Percentiles rank a stretch among this genome's conserved stretches.
Conservation (phyloP, 2,888 invertebrate genomes). For the Drosophila birchii region DNA sequence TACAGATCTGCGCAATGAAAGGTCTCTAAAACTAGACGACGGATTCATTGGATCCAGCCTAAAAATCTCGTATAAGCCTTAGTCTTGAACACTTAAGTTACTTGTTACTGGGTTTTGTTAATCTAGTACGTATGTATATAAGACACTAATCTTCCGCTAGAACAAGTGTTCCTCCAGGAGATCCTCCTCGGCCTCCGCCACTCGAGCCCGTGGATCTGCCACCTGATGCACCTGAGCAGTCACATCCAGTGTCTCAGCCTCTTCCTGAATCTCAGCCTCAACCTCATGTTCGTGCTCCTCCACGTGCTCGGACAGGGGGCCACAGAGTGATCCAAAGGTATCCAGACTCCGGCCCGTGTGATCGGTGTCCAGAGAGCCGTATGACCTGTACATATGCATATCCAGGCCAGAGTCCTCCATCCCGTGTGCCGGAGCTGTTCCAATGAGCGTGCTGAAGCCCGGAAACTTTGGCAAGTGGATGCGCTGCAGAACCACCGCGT, state of each 20-base stretch:
- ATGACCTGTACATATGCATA: constrained; percentile 72
- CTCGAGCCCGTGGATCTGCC: constrained; percentile 8
- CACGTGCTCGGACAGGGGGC: constrained; percentile 55
- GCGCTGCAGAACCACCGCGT: constrained; percentile 53
- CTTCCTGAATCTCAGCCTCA: constrained; percentile 17
- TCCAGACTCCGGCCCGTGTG: constrained; percentile 77
- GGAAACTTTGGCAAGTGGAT: constrained; percentile 80
- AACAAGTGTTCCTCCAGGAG: constrained; percentile 66
- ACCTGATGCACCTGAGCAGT: constrained; percentile 50
- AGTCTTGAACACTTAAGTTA: constrained; percentile 54
- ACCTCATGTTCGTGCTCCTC: constrained; percentile 34
- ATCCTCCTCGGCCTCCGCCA: constrained; percentile 15
- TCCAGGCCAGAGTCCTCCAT: constrained; percentile 74
- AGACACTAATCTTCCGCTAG: constrained; percentile 60
- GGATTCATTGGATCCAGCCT: constrained; percentile 42
- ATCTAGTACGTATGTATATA: constrained; percentile 50
- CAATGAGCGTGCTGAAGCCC: constrained; percentile 72
- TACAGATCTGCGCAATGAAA: constrained; percentile 22
- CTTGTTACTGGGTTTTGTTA: constrained; percentile 32
- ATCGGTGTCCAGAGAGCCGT: constrained; percentile 75
- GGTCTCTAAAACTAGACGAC: constrained; percentile 47
- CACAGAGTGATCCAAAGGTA: constrained; percentile 77
- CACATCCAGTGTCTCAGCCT: constrained; percentile 27
- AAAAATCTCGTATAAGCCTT: constrained; percentile 47
- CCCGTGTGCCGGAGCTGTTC: constrained; percentile 67